Evolutionary conservation across 1,140 invertebrate species (phyloP).

Genomic region (Drosophila funebris): DNA sequence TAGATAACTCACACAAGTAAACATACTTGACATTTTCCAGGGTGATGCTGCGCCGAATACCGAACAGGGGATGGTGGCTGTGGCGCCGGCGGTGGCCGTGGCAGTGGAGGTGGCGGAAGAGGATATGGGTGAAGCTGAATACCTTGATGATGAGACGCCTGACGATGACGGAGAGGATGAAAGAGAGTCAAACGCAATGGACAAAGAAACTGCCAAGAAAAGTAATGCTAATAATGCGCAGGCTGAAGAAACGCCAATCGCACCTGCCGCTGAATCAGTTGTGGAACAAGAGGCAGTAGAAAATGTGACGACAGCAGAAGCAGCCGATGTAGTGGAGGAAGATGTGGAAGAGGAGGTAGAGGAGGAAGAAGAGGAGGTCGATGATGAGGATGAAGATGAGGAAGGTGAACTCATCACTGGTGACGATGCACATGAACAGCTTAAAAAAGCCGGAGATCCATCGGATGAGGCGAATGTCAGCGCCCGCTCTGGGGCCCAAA

Average conservation of each 20-base stretch:
- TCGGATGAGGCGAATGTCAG: conserved; percentile 2
- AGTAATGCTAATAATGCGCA: conserved; percentile 16
- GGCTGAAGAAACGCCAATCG: conserved; percentile 7
- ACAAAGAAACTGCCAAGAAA: conserved; percentile 20
- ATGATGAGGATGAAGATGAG: conserved; percentile 19
- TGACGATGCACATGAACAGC: conserved; percentile 41
- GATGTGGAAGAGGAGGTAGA: conserved; percentile 49
- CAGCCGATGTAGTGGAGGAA: conserved; percentile 37
- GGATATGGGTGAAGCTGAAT: conserved; percentile 58
- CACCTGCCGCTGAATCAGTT: not conserved
- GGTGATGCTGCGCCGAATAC: conserved; percentile 13
- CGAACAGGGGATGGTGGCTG: not conserved
- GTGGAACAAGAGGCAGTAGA: conserved; percentile 19
- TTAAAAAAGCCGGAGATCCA: not conserved
- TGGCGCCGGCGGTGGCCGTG: not conserved
- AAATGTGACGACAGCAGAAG: conserved; percentile 2
- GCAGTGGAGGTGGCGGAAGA: conserved; percentile 20
- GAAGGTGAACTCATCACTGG: conserved; percentile 57
- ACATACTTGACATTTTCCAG: conserved; percentile 44
- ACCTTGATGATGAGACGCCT: conserved; percentile 54
- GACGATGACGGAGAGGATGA: conserved; percentile 37
- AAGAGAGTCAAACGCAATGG: not conserved
- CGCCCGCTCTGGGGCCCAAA: conserved; percentile 28
- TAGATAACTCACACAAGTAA: conserved; percentile 42
- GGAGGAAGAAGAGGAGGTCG: conserved; percentile 22